Conservation (phyloP, 2,113 vertebrate genomes). For the Neogale vison region DNA sequence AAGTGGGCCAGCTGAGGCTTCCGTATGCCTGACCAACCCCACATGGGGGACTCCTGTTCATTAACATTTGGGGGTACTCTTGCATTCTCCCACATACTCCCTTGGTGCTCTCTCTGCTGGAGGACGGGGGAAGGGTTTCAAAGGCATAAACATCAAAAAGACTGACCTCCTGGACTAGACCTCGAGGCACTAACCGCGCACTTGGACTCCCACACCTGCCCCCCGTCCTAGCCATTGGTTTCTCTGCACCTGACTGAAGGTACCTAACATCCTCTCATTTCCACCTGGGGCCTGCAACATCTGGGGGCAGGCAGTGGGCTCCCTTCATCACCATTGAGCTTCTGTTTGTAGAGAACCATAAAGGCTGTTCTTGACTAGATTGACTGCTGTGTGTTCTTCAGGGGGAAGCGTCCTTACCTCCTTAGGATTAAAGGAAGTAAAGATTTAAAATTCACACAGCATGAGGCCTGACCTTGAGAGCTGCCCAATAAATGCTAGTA, state of each 20-base stretch:
- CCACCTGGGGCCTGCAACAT: rapidly evolving
- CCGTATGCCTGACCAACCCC: not conserved
- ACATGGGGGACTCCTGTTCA: not conserved
- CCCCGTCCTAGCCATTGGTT: not conserved
- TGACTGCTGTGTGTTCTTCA: not conserved
- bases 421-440: not conserved
- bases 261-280: not conserved
- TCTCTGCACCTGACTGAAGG: not conserved
- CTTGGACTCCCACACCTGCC: not conserved
- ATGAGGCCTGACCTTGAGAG: not conserved
- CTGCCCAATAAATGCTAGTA: not conserved
- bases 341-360: not conserved
- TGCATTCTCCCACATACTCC: not conserved
- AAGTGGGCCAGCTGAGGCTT: not conserved
- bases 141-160: not conserved
- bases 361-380: not conserved
- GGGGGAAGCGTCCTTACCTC: not conserved
- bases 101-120: not conserved
- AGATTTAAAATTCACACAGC: not conserved
- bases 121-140: not conserved
- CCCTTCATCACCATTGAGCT: not conserved
- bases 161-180: not conserved
- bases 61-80: not conserved
- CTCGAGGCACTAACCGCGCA: not conserved
- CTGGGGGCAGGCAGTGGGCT: not conserved